Conservation (phyloP, 2,113 vertebrate species). For the Falco punctatus region DNA sequence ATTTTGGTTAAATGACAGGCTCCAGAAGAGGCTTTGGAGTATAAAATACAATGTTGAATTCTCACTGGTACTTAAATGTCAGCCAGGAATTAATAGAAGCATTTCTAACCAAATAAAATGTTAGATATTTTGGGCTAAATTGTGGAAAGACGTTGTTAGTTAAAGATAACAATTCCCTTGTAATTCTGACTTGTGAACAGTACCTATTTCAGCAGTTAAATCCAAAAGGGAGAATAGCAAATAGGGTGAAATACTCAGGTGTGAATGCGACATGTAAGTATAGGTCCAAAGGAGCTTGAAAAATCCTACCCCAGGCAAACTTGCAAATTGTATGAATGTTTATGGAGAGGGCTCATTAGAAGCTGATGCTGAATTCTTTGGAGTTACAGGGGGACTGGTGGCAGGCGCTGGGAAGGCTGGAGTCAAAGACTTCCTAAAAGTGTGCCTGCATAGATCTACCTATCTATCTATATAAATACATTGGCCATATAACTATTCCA, state of each 20-base stretch:
- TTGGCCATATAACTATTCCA: background rate
- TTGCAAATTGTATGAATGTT: background rate
- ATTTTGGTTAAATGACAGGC: background rate
- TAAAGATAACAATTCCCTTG: background rate
- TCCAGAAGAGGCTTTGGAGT: background rate
- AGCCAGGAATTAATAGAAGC: slow-evolving; percentile 4
- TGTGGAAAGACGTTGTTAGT: background rate
- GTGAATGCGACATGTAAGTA: background rate
- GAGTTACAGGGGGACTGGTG: background rate
- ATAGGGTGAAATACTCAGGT: background rate
- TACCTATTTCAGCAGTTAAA: background rate
- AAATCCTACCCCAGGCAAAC: background rate
- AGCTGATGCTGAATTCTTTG: background rate
- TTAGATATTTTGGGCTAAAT: background rate
- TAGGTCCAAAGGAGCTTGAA: background rate
- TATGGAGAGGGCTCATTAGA: background rate
- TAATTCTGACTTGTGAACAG: background rate
- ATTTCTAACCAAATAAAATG: background rate
- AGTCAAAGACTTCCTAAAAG: background rate
- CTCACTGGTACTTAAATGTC: background rate
- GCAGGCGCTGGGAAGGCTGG: background rate
- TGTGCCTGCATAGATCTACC: too few species aligned
- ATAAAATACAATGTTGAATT: background rate
- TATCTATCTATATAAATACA: too few species aligned
- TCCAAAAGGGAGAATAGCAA: background rate